Conservation (phyloP, 1,140 invertebrate genomes). For the Magallana ariakensis region DNA sequence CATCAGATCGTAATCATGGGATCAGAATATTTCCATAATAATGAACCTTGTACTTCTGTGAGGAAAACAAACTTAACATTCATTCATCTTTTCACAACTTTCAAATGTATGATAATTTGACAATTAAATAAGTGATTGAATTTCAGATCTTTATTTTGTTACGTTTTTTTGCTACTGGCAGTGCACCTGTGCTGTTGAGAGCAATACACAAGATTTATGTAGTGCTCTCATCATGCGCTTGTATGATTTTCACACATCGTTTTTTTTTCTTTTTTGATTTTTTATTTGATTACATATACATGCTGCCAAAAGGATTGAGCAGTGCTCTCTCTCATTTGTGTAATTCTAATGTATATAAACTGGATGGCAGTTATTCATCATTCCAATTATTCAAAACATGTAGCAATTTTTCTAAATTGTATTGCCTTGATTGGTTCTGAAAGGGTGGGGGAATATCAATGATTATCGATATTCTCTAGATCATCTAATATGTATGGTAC, state of each 20-base stretch:
- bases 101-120: conserved; percentile 22
- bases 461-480: no score
- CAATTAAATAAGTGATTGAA: conserved; percentile 30
- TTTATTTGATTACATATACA: no score
- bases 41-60: neutral
- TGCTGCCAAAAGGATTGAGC: no score
- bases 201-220: neutral
- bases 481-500: no score
- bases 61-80: conserved; percentile 6
- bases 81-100: conserved; percentile 38
- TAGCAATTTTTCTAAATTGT: no score
- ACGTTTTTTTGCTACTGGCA: neutral
- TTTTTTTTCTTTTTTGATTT: no score
- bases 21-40: conserved; percentile 31
- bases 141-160: neutral
- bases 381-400: no score
- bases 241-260: neutral
- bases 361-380: no score
- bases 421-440: no score
- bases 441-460: no score
- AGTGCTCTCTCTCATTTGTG: no score
- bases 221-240: neutral
- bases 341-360: no score
- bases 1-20: conserved; percentile 3
- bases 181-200: conserved; percentile 22